Percentiles rank a stretch among this genome's conserved stretches.
Evolutionary conservation across 30 jellyfish, hydroid and myxozoan genomes (phyloP).

Genomic region (Aurelia sp.): DNA sequence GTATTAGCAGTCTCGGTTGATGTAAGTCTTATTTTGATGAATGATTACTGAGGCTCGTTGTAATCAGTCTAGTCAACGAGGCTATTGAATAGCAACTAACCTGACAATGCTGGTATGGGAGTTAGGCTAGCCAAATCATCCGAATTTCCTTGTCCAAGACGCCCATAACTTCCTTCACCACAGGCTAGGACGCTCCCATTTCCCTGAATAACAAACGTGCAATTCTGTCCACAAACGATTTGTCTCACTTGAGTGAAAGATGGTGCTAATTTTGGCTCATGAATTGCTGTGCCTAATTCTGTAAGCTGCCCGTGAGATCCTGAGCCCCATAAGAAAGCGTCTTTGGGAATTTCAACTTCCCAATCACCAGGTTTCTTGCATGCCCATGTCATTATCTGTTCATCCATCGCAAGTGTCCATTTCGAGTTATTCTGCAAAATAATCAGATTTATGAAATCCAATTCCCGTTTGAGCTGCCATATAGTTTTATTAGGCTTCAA

Average conservation of each 20-base stretch:
- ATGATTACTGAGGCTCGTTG: too few species aligned
- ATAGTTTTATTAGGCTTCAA: too few species aligned
- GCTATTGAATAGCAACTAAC: constrained; percentile 21
- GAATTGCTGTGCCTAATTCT: constrained; percentile 61
- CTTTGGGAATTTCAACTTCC: constrained; percentile 77
- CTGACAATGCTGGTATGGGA: constrained; percentile 83
- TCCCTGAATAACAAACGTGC: constrained; percentile 88
- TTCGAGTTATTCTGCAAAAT: constrained; percentile 50
- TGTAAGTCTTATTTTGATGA: too few species aligned
- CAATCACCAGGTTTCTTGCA: constrained; percentile 81
- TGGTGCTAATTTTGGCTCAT: constrained; percentile 66
- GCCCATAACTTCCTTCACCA: constrained; percentile 97
- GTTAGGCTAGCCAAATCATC: constrained; percentile 75
- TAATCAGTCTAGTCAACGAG: background rate
- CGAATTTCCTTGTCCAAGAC: constrained; percentile 95
- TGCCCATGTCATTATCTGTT: constrained; percentile 84
- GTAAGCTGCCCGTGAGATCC: constrained; percentile 90
- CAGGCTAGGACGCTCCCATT: constrained; percentile 85
- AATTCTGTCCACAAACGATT: constrained; percentile 90
- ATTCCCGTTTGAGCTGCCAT: too few species aligned
- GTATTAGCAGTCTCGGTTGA: too few species aligned
- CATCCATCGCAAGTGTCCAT: constrained; percentile 87
- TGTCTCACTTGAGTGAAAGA: constrained; percentile 77
- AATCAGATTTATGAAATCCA: too few species aligned
- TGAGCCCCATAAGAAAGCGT: constrained; percentile 89